These are phyloP conservation scores for Eurystomus glaucurus DNA, from an alignment of 2,797 vertebrate species.

Conservation along the genomic window DNA sequence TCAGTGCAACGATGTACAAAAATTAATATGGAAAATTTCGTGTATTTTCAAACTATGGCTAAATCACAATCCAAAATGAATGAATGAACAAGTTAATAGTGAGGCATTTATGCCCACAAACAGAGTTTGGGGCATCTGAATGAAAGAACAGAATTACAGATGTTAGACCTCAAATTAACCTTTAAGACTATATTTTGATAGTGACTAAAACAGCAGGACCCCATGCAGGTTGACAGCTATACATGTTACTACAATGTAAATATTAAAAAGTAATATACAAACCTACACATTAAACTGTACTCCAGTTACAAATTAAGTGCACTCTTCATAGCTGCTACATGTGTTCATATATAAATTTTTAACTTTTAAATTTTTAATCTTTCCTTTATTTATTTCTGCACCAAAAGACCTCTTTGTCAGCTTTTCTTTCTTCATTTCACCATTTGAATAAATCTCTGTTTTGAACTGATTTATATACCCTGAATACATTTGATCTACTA, in stretches of 20 bases:
- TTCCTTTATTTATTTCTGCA: not conserved
- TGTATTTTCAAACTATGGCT: not conserved
- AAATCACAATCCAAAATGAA: not conserved
- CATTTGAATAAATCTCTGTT: not conserved
- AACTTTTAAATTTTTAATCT: not conserved
- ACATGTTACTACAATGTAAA: not conserved
- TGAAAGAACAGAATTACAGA: not conserved
- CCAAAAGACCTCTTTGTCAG: not conserved
- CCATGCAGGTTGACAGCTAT: not conserved
- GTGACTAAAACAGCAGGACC: not conserved
- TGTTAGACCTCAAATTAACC: constrained; percentile 22
- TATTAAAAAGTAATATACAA: not conserved
- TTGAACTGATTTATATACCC: not conserved
- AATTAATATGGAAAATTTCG: not conserved
- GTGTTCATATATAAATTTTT: not conserved
- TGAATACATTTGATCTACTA: not conserved
- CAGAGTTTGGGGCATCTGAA: not conserved
- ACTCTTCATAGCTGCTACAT: not conserved
- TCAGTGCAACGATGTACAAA: not conserved
- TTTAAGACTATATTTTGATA: constrained; percentile 36
- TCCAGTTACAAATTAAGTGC: not conserved
- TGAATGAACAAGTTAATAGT: not conserved
- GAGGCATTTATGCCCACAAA: not conserved
- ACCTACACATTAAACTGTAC: not conserved
- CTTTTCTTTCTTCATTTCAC: not conserved